phyloP scores from a whole-genome alignment of 2,888 invertebrate species.

The Athrips mouffetella region DNA sequence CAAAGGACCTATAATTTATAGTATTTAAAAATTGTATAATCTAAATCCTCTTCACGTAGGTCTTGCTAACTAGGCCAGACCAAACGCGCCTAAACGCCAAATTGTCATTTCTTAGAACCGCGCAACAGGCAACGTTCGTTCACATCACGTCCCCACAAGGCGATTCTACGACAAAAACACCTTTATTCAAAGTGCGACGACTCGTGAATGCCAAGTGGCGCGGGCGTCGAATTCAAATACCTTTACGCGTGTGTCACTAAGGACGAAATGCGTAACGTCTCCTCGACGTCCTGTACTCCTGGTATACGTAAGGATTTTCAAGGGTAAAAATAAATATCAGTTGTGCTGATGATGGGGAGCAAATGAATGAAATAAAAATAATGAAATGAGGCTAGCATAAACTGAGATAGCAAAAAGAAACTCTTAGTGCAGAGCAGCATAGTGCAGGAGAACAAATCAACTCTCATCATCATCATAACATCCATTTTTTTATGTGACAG shows the following conservation, averaged over 20 bases:
- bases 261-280: constrained; percentile 45
- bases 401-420: neutral
- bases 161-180: constrained; percentile 68
- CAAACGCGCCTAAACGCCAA: constrained; percentile 5
- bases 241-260: constrained; percentile 47
- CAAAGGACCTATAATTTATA: neutral
- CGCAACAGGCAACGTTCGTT: constrained; percentile 32
- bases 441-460: neutral
- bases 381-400: too few species aligned
- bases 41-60: neutral
- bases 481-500: too few species aligned
- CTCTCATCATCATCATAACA: too few species aligned
- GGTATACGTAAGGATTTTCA: neutral
- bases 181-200: constrained; percentile 49
- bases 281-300: constrained; percentile 37
- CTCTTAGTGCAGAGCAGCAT: neutral
- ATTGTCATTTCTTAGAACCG: neutral
- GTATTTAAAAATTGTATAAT: neutral
- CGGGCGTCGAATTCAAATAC: constrained; percentile 59
- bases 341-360: too few species aligned
- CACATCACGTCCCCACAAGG: constrained; percentile 64
- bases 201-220: constrained; percentile 61
- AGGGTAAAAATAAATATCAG: too few species aligned
- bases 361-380: too few species aligned
- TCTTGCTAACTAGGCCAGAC: neutral